These are phyloP conservation scores for Bellardia bayeri DNA, from an alignment of 2,888 invertebrate species.

Conservation along the genomic window DNA sequence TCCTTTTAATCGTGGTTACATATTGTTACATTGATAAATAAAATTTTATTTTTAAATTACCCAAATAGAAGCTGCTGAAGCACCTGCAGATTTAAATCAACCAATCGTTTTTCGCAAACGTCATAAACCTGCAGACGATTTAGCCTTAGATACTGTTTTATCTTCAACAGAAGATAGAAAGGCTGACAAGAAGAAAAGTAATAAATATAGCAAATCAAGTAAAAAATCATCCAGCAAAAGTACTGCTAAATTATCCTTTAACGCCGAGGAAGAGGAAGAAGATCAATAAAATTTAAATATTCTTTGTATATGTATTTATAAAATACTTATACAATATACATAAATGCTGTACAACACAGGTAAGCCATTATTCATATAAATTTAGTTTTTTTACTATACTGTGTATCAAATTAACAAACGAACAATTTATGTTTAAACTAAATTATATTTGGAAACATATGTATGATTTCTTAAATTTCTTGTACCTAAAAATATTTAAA, in stretches of 20 bases:
- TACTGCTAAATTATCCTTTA: conserved; percentile 84
- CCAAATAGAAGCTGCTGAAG: conserved; percentile 86
- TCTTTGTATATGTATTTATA: conserved; percentile 9
- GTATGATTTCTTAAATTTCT: no score
- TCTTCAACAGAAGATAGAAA: conserved; percentile 72
- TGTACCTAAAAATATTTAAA: no score
- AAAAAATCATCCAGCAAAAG: conserved; percentile 77
- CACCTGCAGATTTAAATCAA: conserved; percentile 87
- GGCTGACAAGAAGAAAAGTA: conserved; percentile 69
- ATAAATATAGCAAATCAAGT: conserved; percentile 75
- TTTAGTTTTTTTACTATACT: background rate
- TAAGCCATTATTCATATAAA: conserved; percentile 12
- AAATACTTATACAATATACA: conserved; percentile 27
- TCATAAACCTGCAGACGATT: conserved; percentile 46
- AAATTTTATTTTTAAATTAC: conserved; percentile 3
- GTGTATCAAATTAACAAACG: no score
- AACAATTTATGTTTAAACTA: no score
- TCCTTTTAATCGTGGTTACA: no score
- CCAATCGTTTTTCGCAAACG: conserved; percentile 85
- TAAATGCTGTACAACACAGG: conserved; percentile 46
- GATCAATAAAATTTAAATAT: conserved; percentile 50
- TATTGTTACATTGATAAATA: no score
- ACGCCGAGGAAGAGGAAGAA: conserved; percentile 83
- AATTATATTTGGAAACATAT: no score
- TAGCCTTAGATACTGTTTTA: conserved; percentile 27